Conservation (phyloP, 2,888 invertebrate genomes). For the Psococerastis gibbosa region DNA sequence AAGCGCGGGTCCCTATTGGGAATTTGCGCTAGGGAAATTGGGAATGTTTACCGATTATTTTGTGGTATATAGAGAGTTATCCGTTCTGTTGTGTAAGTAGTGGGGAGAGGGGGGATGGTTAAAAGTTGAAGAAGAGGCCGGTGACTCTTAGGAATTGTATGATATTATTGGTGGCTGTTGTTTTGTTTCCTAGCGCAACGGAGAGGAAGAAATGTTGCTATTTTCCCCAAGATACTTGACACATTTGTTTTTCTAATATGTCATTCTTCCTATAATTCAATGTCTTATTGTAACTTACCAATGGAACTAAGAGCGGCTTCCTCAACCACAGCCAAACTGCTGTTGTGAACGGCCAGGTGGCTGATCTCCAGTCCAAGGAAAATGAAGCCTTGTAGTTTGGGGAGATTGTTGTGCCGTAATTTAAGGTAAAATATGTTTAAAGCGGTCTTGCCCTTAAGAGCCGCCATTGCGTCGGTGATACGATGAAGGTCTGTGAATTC, state of each 20-base stretch:
- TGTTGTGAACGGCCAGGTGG: slow-evolving; percentile 74
- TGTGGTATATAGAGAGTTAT: no score
- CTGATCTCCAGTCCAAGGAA: slow-evolving; percentile 75
- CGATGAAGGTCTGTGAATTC: slow-evolving; percentile 66
- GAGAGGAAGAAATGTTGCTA: slow-evolving; percentile 3
- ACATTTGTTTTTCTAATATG: slow-evolving; percentile 2
- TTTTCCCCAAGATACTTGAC: slow-evolving; percentile 4
- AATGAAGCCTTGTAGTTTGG: slow-evolving; percentile 67
- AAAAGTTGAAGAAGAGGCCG: no score
- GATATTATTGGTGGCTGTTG: no score
- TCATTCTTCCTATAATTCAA: slow-evolving; percentile 7
- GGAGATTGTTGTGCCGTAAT: slow-evolving; percentile 65
- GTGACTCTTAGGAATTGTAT: no score
- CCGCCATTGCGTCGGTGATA: slow-evolving; percentile 61
- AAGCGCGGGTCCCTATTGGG: no score
- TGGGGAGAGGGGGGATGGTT: no score
- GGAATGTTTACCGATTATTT: no score
- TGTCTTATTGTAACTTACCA: no score
- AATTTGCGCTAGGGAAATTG: no score
- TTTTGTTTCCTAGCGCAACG: no score
- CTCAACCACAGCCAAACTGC: slow-evolving; percentile 70
- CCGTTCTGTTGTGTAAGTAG: no score
- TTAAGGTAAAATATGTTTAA: slow-evolving; percentile 75
- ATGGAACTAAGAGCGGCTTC: slow-evolving; percentile 74
- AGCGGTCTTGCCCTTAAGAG: slow-evolving; percentile 48